phyloP scores from a whole-genome alignment of 1,140 invertebrate genomes.

The Macrobrachium rosenbergii region DNA sequence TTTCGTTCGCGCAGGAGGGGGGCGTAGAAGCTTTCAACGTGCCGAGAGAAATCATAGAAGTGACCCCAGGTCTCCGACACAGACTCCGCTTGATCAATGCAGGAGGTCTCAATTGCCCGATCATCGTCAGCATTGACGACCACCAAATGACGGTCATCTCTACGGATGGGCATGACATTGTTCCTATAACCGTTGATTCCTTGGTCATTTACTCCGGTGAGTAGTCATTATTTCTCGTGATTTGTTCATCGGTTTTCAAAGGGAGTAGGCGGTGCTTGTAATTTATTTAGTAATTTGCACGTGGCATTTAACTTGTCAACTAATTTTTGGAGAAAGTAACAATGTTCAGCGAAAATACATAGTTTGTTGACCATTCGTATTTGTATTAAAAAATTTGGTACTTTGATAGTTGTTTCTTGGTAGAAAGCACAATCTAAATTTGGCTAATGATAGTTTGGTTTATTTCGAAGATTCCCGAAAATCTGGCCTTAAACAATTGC shows the following conservation, averaged over 20 bases:
- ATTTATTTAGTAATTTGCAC: neutral
- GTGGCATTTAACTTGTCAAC: no score
- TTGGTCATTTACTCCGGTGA: conserved; percentile 19
- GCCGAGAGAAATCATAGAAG: conserved; percentile 10
- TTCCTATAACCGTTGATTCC: neutral
- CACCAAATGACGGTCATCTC: conserved; percentile 84
- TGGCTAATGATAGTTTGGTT: no score
- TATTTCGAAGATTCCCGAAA: no score
- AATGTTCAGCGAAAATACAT: no score
- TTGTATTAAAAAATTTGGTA: no score
- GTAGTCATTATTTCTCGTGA: neutral
- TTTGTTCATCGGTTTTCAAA: no score
- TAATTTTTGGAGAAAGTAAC: no score
- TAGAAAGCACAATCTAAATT: no score
- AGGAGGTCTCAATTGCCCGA: conserved; percentile 87
- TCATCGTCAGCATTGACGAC: conserved; percentile 85
- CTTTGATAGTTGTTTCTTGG: no score
- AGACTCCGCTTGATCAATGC: conserved; percentile 89
- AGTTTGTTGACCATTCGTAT: no score
- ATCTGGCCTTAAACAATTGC: no score
- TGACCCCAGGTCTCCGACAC: conserved; percentile 76
- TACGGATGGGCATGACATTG: conserved; percentile 84
- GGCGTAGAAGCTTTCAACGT: neutral
- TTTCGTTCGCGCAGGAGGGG: neutral
- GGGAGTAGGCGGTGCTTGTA: no score